These are phyloP conservation scores for Epinotia ramella DNA, from an alignment of 2,888 invertebrate genomes.

Conservation along the genomic window DNA sequence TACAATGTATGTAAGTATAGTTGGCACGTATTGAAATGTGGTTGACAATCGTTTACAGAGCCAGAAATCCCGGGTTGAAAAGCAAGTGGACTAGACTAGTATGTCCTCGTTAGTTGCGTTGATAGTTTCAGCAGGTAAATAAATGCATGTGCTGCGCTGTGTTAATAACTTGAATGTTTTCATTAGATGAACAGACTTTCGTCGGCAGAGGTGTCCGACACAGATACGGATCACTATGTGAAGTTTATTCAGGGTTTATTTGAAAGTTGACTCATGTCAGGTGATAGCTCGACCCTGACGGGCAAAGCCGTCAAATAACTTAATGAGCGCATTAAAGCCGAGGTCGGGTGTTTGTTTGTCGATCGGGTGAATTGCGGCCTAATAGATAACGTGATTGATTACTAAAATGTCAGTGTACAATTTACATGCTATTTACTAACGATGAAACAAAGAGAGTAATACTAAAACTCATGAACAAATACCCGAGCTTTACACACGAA, in stretches of 20 bases:
- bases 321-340: slow-evolving; percentile 30
- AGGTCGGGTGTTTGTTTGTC: slow-evolving; percentile 19
- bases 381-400: slow-evolving; percentile 20
- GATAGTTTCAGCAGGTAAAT: too few species aligned
- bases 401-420: background rate
- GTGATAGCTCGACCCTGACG: slow-evolving; percentile 8
- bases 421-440: background rate
- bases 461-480: too few species aligned
- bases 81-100: too few species aligned
- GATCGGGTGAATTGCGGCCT: slow-evolving; percentile 14
- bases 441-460: background rate
- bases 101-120: too few species aligned
- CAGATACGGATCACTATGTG: background rate
- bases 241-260: background rate
- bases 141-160: too few species aligned
- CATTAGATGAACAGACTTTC: background rate
- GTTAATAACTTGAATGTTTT: background rate
- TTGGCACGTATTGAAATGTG: too few species aligned
- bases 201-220: background rate
- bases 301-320: slow-evolving; percentile 15
- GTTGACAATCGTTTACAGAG: too few species aligned
- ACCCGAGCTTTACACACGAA: too few species aligned
- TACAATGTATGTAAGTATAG: too few species aligned
- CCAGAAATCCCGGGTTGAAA: too few species aligned
- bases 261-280: background rate